A percentile compares a stretch with the other conserved stretches of the same genome.
Evolutionary conservation across 2,113 vertebrate species (phyloP).

Genomic region (Noturus placidus): DNA sequence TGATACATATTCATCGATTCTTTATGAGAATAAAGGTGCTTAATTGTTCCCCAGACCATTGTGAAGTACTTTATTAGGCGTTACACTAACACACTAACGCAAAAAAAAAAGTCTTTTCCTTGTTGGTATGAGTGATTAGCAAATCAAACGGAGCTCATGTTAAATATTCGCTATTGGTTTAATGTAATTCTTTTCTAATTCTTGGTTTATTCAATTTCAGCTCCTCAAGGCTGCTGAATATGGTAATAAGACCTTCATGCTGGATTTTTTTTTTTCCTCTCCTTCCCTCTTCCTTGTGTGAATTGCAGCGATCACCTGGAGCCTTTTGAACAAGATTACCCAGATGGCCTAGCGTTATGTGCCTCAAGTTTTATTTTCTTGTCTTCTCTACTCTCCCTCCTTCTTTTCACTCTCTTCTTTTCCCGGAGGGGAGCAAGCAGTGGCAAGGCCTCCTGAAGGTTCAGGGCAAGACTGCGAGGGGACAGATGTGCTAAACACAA

Average conservation of each 20-base stretch:
- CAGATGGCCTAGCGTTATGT: constrained; percentile 78
- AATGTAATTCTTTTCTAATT: constrained; percentile 80
- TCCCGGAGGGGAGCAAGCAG: constrained; percentile 66
- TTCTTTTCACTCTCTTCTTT: constrained; percentile 62
- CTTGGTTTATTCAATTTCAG: constrained; percentile 78
- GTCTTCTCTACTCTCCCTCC: constrained; percentile 57
- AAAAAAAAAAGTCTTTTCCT: constrained; percentile 19
- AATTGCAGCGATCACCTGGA: constrained; percentile 78
- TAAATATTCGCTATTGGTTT: constrained; percentile 80
- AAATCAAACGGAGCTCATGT: constrained; percentile 72
- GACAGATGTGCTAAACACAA: constrained; percentile 74
- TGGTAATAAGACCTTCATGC: constrained; percentile 74
- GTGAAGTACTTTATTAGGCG: background rate
- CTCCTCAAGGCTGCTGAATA: constrained; percentile 76
- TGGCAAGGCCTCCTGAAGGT: constrained; percentile 71
- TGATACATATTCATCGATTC: background rate
- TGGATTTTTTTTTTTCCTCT: constrained; percentile 35
- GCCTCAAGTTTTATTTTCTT: constrained; percentile 78
- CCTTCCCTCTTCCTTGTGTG: constrained; percentile 68
- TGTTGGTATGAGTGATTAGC: constrained; percentile 56
- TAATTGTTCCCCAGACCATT: background rate
- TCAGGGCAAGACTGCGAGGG: constrained; percentile 67
- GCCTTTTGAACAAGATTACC: constrained; percentile 81
- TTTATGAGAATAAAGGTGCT: background rate
- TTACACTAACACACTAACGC: background rate